phyloP scores from a whole-genome alignment of 2,888 invertebrate species.

The Bimastos eiseni region DNA sequence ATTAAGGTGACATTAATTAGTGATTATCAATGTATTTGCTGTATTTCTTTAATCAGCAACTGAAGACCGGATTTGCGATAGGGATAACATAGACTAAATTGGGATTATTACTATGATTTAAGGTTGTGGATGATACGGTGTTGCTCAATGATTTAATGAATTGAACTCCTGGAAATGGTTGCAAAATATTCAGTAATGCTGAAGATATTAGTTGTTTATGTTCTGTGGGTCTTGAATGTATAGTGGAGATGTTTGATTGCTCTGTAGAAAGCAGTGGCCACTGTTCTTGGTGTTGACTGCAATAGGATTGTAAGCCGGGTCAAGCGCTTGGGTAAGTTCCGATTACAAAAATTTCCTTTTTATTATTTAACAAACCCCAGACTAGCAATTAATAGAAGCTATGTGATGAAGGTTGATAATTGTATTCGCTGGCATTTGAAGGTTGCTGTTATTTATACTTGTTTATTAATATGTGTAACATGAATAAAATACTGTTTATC shows the following conservation, averaged over 20 bases:
- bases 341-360: not conserved
- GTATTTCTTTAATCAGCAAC: too few species aligned
- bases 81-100: too few species aligned
- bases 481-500: not conserved
- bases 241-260: not conserved
- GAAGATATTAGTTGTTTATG: too few species aligned
- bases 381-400: not conserved
- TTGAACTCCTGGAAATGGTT: too few species aligned
- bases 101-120: too few species aligned
- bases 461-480: not conserved
- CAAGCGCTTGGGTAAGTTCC: slow-evolving; percentile 70
- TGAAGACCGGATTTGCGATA: too few species aligned
- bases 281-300: slow-evolving; percentile 74
- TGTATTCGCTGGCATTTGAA: not conserved
- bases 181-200: too few species aligned
- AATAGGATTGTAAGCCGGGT: slow-evolving; percentile 75
- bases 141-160: too few species aligned
- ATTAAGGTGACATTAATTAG: too few species aligned
- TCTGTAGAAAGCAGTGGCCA: slow-evolving; percentile 66
- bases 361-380: not conserved
- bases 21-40: too few species aligned
- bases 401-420: not conserved
- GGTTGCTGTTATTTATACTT: too few species aligned
- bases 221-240: not conserved
- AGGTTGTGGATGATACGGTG: too few species aligned